Evolutionary conservation across 2,797 vertebrate species (phyloP), one percentile per base, ranked within the genome.

Genomic region (Ptychadena robeensis): DNA sequence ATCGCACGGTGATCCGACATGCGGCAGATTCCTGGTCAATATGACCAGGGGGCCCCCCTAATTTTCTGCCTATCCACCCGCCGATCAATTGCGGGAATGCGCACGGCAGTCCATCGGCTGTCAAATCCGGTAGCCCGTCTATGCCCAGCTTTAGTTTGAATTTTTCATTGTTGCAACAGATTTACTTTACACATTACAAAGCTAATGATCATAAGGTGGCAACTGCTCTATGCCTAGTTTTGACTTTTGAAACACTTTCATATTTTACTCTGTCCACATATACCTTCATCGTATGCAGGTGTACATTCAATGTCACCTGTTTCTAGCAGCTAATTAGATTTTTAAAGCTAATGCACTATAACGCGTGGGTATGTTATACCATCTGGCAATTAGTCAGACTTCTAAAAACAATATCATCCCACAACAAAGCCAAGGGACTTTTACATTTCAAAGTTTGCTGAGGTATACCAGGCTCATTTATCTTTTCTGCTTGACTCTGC

Each of bases 401-500:
- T 80, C 35, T 71, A 76, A 53, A 69, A 28, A 68, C 48, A 80
- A 74, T 61, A 79, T 74, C 77, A 80, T 68, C 63, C 48, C 67
- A 64, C 27, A 37, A 65, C 31, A 70, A 83, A 78, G 38, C 63
- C 40, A 69, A 38, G 30, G 35, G 70, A 64, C 64, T 69, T 74
- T 80, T 80, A 53, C 69, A 69, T 63, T 75, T 70, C 65, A 34
- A 69, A 30, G 71, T 63, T 65, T 85, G 40, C 79, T 84, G 82
- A 85, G 78, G 77, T 85, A 80, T 61, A 80, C 82, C 71, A 80
- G 35, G 37, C 66, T 80, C 77, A 75, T 80, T 85, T 75, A 80
- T 80, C 71, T 85, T 85, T 85, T 80, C 71, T 85, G 77, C 71
- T 80, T 85, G 66, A 80, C 82, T 75, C 71, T 79, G 78, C 82